phyloP scores from a whole-genome alignment of 2,888 invertebrate species.

The Phasia obesa region DNA sequence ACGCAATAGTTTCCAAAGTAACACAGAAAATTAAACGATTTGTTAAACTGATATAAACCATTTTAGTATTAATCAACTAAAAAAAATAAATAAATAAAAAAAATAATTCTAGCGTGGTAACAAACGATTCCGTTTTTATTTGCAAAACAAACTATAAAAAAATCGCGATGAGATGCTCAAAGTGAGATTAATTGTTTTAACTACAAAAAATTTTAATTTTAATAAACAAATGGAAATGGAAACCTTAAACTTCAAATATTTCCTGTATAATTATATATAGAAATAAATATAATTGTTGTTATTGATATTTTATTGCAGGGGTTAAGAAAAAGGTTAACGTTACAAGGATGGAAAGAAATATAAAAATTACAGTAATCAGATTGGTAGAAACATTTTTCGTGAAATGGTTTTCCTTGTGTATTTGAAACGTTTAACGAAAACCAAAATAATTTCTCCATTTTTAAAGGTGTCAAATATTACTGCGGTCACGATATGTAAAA shows the following conservation, averaged over 20 bases:
- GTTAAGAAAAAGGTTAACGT: constrained; percentile 5
- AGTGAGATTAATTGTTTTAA: constrained; percentile 39
- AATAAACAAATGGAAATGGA: constrained; percentile 27
- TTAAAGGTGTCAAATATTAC: no score
- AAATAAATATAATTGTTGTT: constrained; percentile 16
- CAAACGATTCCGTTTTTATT: constrained; percentile 51
- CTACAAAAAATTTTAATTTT: not conserved
- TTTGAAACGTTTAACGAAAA: no score
- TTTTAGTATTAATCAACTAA: constrained; percentile 36
- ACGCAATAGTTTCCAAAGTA: constrained; percentile 50
- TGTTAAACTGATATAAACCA: constrained; percentile 49
- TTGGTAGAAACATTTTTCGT: no score
- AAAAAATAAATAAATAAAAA: not conserved
- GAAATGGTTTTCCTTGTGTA: no score
- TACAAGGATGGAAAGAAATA: constrained; percentile 10
- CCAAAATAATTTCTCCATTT: no score
- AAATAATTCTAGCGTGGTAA: constrained; percentile 51
- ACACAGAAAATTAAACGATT: constrained; percentile 32
- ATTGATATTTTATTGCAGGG: not conserved
- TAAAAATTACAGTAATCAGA: no score
- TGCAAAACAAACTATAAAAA: constrained; percentile 7
- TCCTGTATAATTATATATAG: constrained; percentile 61
- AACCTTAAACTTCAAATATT: constrained; percentile 51
- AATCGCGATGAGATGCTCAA: constrained; percentile 32
- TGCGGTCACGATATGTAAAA: no score